Percentiles rank a stretch among this genome's conserved stretches.
Conservation (phyloP, 2,797 vertebrate species). For the Lepidocolaptes lacrymiger region DNA sequence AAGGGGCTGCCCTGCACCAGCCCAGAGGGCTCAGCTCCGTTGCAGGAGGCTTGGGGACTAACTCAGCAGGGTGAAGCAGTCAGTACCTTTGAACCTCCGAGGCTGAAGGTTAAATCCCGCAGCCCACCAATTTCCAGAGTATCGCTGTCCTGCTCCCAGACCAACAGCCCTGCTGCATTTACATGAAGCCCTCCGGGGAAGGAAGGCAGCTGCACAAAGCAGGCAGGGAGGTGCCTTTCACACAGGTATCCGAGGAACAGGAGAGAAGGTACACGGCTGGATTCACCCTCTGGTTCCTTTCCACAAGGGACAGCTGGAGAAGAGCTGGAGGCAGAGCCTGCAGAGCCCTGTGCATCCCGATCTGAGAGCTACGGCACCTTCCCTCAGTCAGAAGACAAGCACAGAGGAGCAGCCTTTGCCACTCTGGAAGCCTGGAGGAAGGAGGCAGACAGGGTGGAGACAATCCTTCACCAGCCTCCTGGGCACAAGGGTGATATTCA, state of each 20-base stretch:
- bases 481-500: not conserved
- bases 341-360: not conserved
- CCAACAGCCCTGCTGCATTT: conserved; percentile 10
- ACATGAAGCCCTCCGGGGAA: not conserved
- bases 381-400: not conserved
- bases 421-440: not conserved
- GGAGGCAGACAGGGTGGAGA: not conserved
- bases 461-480: not conserved
- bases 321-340: not conserved
- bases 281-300: not conserved
- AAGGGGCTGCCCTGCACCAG: not conserved
- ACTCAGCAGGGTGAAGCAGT: not conserved
- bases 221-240: not conserved
- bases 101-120: not conserved
- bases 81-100: not conserved
- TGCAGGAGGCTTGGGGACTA: not conserved
- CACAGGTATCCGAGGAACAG: not conserved
- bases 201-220: conserved; percentile 37
- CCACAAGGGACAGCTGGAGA: not conserved
- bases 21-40: not conserved
- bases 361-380: not conserved
- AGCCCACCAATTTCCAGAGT: not conserved
- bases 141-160: conserved; percentile 19
- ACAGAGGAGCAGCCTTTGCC: not conserved
- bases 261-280: not conserved